These are phyloP conservation scores for Chamaetylas fuelleborni DNA, from an alignment of 2,113 vertebrate genomes.

Conservation along the genomic window DNA sequence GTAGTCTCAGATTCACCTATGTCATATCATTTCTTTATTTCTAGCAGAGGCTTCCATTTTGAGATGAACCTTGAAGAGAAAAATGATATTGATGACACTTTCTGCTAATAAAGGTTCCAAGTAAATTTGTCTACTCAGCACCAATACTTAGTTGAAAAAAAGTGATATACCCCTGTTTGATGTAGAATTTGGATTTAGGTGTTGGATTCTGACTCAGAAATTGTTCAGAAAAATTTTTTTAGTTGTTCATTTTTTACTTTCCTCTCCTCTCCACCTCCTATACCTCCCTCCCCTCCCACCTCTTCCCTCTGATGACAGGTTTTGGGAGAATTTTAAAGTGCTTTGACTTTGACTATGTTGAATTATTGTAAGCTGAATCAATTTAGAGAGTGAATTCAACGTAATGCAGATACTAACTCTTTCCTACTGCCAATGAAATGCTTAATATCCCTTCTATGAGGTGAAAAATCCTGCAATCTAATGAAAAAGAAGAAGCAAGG, in stretches of 20 bases:
- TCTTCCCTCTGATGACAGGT: accelerated
- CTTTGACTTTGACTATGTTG: background rate
- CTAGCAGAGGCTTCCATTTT: background rate
- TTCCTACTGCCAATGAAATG: background rate
- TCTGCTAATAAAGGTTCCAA: background rate
- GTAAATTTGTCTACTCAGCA: background rate
- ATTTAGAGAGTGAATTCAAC: background rate
- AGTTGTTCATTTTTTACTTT: background rate
- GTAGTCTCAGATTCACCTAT: background rate
- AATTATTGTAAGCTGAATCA: background rate
- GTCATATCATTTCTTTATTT: background rate
- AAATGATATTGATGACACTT: background rate
- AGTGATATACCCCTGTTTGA: background rate
- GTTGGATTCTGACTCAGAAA: background rate
- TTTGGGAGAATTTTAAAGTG: background rate
- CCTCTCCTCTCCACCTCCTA: background rate
- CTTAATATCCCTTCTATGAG: background rate
- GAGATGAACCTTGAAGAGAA: background rate
- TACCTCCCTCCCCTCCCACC: accelerated
- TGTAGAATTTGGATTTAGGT: background rate
- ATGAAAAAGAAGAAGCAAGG: background rate
- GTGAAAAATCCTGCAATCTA: background rate
- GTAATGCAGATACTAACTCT: background rate
- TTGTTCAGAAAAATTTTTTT: background rate
- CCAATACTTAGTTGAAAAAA: background rate